These are phyloP conservation scores for Macrophya alboannulata DNA, from an alignment of 2,888 invertebrate genomes.

Conservation along the genomic window DNA sequence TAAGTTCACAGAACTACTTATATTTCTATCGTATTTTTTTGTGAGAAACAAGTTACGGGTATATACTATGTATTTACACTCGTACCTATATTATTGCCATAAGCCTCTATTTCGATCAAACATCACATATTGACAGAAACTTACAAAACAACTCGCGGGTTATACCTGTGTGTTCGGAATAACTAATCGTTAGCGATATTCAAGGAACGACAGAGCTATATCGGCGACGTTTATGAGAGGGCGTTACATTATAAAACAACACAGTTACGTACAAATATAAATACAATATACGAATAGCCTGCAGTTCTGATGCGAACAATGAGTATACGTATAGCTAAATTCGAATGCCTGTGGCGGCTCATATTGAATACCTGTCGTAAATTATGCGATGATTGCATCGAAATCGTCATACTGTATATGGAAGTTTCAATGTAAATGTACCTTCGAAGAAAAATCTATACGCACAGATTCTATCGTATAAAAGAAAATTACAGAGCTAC, in stretches of 20 bases:
- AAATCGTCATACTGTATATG: neutral
- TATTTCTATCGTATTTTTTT: neutral
- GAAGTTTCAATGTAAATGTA: slow-evolving; percentile 19
- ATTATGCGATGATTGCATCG: slow-evolving; percentile 4
- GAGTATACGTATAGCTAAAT: neutral
- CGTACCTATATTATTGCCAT: too few relatives aligned
- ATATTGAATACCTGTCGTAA: slow-evolving; percentile 16
- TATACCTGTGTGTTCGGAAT: neutral
- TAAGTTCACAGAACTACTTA: neutral
- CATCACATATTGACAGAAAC: neutral
- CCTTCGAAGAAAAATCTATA: neutral
- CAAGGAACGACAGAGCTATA: neutral
- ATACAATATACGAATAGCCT: neutral
- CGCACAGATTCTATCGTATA: neutral
- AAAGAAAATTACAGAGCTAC: neutral
- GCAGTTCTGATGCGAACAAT: neutral
- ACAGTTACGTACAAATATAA: neutral
- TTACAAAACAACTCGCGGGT: neutral
- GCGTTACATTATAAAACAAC: slow-evolving; percentile 1
- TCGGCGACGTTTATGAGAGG: neutral
- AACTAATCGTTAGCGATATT: neutral
- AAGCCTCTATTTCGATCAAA: neutral
- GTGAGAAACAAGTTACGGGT: neutral
- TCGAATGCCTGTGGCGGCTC: neutral
- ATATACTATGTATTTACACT: too few relatives aligned